A percentile compares a stretch with the other conserved stretches of the same genome.
These are phyloP conservation scores for Styela plicata DNA, from an alignment of 23 tunicate species.

Conservation along the genomic window DNA sequence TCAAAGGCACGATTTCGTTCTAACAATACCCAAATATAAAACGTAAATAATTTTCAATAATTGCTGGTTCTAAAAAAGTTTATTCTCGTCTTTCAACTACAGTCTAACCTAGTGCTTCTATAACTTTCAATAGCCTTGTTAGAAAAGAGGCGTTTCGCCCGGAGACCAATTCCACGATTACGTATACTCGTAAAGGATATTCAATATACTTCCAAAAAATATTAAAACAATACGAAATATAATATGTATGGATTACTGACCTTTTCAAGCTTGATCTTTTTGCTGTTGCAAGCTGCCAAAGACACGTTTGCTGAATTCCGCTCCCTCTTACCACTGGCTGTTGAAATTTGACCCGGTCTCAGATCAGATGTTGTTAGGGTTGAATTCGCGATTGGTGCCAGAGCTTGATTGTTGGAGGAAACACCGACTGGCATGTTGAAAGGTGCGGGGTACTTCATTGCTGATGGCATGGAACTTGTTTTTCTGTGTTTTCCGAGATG, in stretches of 20 bases:
- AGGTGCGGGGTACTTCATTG: neutral
- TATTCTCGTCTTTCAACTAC: too few species aligned
- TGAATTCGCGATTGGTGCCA: neutral
- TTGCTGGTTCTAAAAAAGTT: too few species aligned
- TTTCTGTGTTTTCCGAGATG: constrained; percentile 10
- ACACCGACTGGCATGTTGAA: neutral
- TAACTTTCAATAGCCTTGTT: too few species aligned
- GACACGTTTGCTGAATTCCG: neutral
- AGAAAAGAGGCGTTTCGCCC: too few species aligned
- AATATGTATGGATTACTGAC: neutral
- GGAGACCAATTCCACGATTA: too few species aligned
- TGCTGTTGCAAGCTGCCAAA: neutral
- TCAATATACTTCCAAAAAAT: too few species aligned
- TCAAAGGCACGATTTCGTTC: too few species aligned
- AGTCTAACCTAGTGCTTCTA: too few species aligned
- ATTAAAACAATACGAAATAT: too few species aligned
- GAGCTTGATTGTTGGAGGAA: neutral
- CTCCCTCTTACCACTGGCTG: constrained; percentile 16
- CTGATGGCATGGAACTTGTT: constrained; percentile 2
- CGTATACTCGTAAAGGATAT: too few species aligned
- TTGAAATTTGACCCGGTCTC: neutral
- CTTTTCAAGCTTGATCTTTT: constrained; percentile 30
- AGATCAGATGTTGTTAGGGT: neutral
- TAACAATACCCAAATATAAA: too few species aligned
- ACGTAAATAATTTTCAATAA: too few species aligned